phyloP scores from a whole-genome alignment of 2,797 vertebrate genomes.

The Todus mexicanus region DNA sequence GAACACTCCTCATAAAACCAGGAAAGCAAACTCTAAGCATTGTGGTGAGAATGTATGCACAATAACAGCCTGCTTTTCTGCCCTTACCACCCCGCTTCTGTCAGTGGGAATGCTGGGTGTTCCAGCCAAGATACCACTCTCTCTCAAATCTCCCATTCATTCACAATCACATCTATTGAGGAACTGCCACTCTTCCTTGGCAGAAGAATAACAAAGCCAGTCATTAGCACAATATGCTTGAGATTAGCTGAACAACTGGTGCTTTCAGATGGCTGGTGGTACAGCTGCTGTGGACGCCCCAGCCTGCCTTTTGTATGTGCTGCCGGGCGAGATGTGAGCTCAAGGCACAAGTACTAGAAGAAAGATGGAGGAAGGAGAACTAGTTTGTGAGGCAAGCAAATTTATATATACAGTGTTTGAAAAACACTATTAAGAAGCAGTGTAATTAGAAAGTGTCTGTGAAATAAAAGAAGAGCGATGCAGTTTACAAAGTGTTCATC shows the following conservation, averaged over 20 bases:
- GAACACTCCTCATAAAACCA: not conserved
- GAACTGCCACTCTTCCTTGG: not conserved
- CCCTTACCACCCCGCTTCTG: not conserved
- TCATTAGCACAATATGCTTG: slow-evolving; percentile 28
- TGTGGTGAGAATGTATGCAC: not conserved
- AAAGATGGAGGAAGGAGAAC: not conserved
- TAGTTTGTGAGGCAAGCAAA: not conserved
- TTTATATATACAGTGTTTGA: not conserved
- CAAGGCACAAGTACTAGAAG: not conserved
- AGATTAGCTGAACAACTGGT: slow-evolving; percentile 3
- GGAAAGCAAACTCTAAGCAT: not conserved
- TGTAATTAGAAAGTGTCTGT: not conserved
- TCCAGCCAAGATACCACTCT: not conserved
- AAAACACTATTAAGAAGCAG: not conserved
- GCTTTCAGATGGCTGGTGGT: not conserved
- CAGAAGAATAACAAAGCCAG: slow-evolving; percentile 43
- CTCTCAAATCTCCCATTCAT: not conserved
- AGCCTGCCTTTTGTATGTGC: not conserved
- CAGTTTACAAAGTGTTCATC: not conserved
- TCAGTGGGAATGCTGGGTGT: not conserved
- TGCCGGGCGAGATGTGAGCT: not conserved
- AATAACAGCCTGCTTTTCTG: not conserved
- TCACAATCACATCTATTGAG: slow-evolving; percentile 23
- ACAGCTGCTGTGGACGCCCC: not conserved
- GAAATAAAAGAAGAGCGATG: not conserved